Evolutionary conservation across 2,797 vertebrate species (phyloP).

Genomic region (Notoglanidium macrostoma): DNA sequence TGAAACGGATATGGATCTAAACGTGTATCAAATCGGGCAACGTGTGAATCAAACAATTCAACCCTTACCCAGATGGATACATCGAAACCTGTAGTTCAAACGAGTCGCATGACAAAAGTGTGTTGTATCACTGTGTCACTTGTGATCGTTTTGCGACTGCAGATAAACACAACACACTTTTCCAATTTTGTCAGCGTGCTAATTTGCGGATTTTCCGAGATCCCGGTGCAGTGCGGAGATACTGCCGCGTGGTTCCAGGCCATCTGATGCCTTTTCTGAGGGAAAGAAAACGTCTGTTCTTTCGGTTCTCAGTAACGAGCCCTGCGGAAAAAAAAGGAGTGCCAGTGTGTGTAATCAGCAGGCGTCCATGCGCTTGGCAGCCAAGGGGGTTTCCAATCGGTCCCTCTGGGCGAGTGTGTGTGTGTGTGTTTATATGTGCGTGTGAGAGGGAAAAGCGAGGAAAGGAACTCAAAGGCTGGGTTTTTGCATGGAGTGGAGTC

Average conservation of each 20-base stretch:
- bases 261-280: slow-evolving; percentile 34
- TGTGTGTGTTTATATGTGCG: slow-evolving; percentile 65
- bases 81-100: background rate
- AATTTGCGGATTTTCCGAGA: slow-evolving; percentile 53
- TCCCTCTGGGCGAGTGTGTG: slow-evolving; percentile 65
- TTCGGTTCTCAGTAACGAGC: slow-evolving; percentile 60
- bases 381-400: slow-evolving; percentile 76
- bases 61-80: background rate
- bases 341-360: slow-evolving; percentile 83
- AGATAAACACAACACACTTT: slow-evolving; percentile 46
- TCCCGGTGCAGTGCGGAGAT: slow-evolving; percentile 48
- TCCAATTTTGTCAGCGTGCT: slow-evolving; percentile 39
- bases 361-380: slow-evolving; percentile 82
- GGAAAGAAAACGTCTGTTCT: slow-evolving; percentile 52
- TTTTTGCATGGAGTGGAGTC: slow-evolving; percentile 55
- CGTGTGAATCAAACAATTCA: background rate
- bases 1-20: background rate
- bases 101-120: background rate
- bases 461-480: slow-evolving; percentile 44
- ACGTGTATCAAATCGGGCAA: background rate
- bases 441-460: background rate
- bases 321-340: slow-evolving; percentile 52
- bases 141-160: slow-evolving; percentile 9
- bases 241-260: slow-evolving; percentile 47
- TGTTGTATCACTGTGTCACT: background rate